A percentile compares a stretch with the other conserved stretches of the same genome.
Evolutionary conservation across 2,797 vertebrate genomes (phyloP).

Genomic region (Scarus forsteni): DNA sequence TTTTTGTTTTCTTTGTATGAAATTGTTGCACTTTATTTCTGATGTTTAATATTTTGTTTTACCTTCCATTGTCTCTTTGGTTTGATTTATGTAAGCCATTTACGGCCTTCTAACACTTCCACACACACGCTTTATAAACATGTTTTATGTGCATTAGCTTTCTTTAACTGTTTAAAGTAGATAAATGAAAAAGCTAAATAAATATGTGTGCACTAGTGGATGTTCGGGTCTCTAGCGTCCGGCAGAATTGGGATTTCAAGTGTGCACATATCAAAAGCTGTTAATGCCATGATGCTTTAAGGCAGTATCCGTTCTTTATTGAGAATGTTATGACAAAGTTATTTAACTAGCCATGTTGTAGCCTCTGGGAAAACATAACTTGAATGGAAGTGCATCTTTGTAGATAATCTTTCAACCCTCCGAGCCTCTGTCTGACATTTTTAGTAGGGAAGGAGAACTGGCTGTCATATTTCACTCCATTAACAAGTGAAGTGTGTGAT

Average conservation of each 20-base stretch:
- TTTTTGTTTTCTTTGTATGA: no score
- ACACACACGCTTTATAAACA: no score
- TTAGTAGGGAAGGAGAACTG: conserved; percentile 18
- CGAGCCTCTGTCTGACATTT: conserved; percentile 33
- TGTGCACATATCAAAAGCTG: not conserved
- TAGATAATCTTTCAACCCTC: conserved; percentile 20
- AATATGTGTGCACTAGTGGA: not conserved
- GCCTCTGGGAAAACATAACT: conserved; percentile 27
- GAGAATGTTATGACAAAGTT: conserved; percentile 35
- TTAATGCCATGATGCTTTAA: conserved; percentile 9
- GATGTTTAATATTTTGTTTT: no score
- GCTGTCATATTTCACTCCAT: conserved; percentile 54
- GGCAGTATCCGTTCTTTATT: conserved; percentile 27
- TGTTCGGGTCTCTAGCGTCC: not conserved
- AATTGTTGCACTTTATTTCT: no score
- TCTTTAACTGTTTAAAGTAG: no score
- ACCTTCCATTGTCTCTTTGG: no score
- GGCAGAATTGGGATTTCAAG: not conserved
- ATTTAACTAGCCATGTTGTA: conserved; percentile 15
- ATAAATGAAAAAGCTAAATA: no score
- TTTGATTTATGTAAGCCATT: no score
- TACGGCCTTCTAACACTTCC: no score
- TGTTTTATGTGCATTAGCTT: no score
- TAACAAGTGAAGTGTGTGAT: conserved; percentile 53
- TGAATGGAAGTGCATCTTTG: conserved; percentile 33